Conservation (phyloP, 2,797 vertebrate genomes). For the Hemitrygon akajei region DNA sequence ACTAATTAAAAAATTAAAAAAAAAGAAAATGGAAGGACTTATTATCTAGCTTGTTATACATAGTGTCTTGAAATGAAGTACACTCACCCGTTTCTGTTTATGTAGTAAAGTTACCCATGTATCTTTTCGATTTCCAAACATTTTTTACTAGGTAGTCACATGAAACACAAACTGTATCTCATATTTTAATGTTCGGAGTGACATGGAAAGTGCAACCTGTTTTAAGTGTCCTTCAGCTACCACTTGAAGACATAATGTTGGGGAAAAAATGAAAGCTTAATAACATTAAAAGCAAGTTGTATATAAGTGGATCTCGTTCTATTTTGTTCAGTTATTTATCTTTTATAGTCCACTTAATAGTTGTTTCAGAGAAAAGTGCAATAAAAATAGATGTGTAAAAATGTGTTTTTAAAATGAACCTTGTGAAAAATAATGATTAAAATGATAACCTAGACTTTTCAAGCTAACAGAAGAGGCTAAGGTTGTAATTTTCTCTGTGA, state of each 20-base stretch:
- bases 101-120: background rate
- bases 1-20: too few relatives aligned
- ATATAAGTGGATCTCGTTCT: background rate
- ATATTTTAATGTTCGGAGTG: background rate
- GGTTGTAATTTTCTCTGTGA: background rate
- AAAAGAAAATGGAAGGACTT: background rate
- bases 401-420: background rate
- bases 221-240: background rate
- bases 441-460: background rate
- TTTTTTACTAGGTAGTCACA: background rate
- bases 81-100: too few relatives aligned
- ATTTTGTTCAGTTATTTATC: background rate
- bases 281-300: background rate
- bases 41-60: background rate
- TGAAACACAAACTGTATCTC: too few relatives aligned
- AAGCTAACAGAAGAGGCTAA: background rate
- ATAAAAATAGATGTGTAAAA: slow-evolving; percentile 10
- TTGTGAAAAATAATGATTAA: background rate
- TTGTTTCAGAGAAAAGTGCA: background rate
- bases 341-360: slow-evolving; percentile 5
- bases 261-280: background rate
- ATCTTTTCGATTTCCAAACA: too few relatives aligned
- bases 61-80: background rate
- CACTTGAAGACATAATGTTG: background rate
- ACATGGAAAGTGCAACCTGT: background rate